Percentiles rank a stretch among this genome's conserved stretches.
Conservation (phyloP, 2,888 invertebrate species). For the Spialia ferax region DNA sequence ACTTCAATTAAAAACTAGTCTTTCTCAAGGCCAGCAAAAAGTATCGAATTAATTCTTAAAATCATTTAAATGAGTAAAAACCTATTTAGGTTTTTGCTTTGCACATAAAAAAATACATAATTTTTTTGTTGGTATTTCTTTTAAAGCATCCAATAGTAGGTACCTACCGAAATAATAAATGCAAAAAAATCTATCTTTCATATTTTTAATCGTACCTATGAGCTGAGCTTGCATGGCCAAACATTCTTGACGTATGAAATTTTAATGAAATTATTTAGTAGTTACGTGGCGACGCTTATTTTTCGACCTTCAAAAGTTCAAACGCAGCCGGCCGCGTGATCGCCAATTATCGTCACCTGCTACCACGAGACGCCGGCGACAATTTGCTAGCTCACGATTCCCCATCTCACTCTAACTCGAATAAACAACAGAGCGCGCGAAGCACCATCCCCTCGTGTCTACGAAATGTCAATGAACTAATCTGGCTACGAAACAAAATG, state of each 20-base stretch:
- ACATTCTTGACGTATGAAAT: slow-evolving; percentile 9
- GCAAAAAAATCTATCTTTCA: slow-evolving; percentile 11
- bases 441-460: slow-evolving; percentile 66
- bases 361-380: slow-evolving; percentile 71
- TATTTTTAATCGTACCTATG: not conserved
- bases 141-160: too few species aligned
- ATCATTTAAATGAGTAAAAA: too few species aligned
- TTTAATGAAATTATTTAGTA: slow-evolving; percentile 13
- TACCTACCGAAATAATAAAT: slow-evolving; percentile 15
- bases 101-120: too few species aligned
- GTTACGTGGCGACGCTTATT: slow-evolving; percentile 47
- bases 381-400: slow-evolving; percentile 64
- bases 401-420: slow-evolving; percentile 56
- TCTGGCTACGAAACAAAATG: slow-evolving; percentile 69
- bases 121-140: too few species aligned
- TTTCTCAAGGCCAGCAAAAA: slow-evolving; percentile 2
- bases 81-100: too few species aligned
- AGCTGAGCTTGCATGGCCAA: not conserved
- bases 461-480: slow-evolving; percentile 83
- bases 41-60: not conserved
- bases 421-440: slow-evolving; percentile 50
- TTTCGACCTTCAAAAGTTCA: slow-evolving; percentile 84
- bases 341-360: slow-evolving; percentile 79
- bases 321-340: slow-evolving; percentile 57
- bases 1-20: slow-evolving; percentile 13